Conservation (phyloP, 2,888 invertebrate species). For the Apodemia duryi region DNA sequence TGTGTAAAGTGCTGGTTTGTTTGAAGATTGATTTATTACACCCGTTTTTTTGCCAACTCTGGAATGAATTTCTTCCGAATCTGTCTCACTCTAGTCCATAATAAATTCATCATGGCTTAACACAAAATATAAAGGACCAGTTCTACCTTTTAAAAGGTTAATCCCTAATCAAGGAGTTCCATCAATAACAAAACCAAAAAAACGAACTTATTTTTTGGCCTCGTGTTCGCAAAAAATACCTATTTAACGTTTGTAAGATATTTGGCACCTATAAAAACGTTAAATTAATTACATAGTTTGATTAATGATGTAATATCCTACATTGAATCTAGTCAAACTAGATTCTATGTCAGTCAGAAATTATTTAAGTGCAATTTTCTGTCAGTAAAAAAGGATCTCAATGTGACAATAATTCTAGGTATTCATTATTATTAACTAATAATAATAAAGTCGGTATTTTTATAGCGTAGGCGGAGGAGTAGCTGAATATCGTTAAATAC, state of each 20-base stretch:
- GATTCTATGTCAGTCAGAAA: neutral
- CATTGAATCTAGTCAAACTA: slow-evolving; percentile 2
- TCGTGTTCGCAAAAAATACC: neutral
- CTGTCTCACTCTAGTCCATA: no score
- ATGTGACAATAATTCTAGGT: no score
- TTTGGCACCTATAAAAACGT: neutral
- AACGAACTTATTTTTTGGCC: neutral
- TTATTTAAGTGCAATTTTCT: no score
- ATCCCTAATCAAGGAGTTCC: neutral
- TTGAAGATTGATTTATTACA: no score
- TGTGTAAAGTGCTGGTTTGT: no score
- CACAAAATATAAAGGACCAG: neutral
- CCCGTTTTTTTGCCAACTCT: no score
- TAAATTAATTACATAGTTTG: neutral
- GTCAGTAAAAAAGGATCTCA: no score
- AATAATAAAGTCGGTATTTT: no score
- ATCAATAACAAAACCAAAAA: neutral
- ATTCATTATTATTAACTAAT: no score
- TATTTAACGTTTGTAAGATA: neutral
- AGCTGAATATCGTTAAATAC: no score
- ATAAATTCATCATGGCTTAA: neutral
- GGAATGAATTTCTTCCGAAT: no score
- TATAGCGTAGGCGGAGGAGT: no score
- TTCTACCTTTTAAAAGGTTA: neutral
- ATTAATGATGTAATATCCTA: neutral